These are phyloP conservation scores for Micromys minutus DNA, from an alignment of 2,113 vertebrate species.

Conservation along the genomic window DNA sequence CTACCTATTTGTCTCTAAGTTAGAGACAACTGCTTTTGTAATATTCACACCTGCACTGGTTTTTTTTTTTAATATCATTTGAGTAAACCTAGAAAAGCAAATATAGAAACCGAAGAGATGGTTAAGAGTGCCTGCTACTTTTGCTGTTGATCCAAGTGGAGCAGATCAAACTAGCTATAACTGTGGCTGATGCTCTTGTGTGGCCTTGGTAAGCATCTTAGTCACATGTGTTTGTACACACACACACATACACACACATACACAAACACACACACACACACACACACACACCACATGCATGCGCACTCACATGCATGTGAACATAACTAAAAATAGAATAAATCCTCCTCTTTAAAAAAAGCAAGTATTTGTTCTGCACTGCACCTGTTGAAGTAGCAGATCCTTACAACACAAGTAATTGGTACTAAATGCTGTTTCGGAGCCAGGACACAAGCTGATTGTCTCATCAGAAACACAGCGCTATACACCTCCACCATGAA, in stretches of 20 bases:
- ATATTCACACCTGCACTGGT: not conserved
- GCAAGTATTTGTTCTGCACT: not conserved
- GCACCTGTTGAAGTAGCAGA: not conserved
- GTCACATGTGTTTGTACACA: not conserved
- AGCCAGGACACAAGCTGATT: not conserved
- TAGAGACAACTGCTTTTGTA: not conserved
- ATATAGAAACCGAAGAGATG: not conserved
- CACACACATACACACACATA: not conserved
- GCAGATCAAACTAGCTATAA: not conserved
- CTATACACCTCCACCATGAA: not conserved
- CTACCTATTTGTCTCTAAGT: not conserved
- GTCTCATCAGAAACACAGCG: not conserved
- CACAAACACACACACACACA: not conserved
- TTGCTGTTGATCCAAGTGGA: not conserved
- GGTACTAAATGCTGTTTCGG: not conserved
- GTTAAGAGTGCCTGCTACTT: not conserved
- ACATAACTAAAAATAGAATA: not conserved
- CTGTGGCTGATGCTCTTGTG: not conserved
- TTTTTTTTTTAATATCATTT: not conserved
- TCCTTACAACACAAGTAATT: not conserved
- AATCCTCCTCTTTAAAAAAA: not conserved
- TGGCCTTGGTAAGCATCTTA: not conserved
- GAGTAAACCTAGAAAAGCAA: constrained; percentile 14
- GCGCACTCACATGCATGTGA: no score
- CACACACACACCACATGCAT: not conserved